Base-by-base conservation (phyloP, 2,113 vertebrate genomes). In the Menura novaehollandiae region DNA sequence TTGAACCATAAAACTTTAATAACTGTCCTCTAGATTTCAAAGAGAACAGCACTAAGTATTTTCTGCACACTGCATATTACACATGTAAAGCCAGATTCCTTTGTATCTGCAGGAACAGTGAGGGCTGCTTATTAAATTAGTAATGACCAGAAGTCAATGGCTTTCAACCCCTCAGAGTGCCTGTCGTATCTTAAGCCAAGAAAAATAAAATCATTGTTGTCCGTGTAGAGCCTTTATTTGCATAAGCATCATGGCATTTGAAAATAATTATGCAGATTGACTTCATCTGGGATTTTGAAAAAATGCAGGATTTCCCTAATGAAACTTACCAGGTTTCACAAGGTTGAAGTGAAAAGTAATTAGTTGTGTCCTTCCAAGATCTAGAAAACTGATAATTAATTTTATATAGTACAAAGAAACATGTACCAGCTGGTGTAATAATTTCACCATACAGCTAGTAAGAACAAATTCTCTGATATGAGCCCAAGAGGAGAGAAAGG, bases 1-100 rank as follows among this genome's bases (percentile, higher is more conserved):
- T 98, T 97, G 94, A 92, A 90, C 95, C 87, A 98, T 98, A 96
- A 98, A 98, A 98, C 95, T 97, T 98, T 98, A 98, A 98, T 98
- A 98, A 96, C 91, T 97, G 97, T 98, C 97, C 97, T 98, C 94
- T 95, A 97, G 92, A 85, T 98, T 98, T 98, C 98, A 98, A 98
- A 98, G 97, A 56, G 92, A 98, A 96, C 80, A 96, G 93, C 81
- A 93, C 94, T 97, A 96, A 97, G 96, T 95, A 98, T 97, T 98
- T 98, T 96, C 95, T 77, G 55, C 96, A 96, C 84, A 83, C 69
- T 97, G 91, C 94, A 91, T 91, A 93, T 97, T 98, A 98, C 98
- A 98, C 89, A 74, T 98, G 98, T 98, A 98, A 98, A 97, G 95
- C 95, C 95, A 95, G 93, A 97, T 96, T 95, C 91, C 88, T 98